These are phyloP conservation scores for Syrmaticus mikado DNA, from an alignment of 2,113 vertebrate species.

Conservation along the genomic window DNA sequence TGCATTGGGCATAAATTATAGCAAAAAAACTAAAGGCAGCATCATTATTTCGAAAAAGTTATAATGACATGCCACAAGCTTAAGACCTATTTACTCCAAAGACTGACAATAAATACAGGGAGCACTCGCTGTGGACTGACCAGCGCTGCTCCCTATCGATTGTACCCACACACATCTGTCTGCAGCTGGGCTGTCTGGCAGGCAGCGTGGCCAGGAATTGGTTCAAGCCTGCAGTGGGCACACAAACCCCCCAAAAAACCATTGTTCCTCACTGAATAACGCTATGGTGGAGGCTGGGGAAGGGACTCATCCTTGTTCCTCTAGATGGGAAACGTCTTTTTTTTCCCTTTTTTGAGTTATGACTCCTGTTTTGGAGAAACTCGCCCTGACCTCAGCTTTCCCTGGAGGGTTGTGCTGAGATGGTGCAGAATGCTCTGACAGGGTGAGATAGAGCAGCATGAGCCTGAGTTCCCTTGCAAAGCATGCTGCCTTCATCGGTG, in stretches of 20 bases:
- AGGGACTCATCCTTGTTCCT: not conserved
- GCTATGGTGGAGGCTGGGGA: not conserved
- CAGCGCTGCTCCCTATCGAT: not conserved
- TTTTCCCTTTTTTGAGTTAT: not conserved
- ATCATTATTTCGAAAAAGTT: constrained; percentile 70
- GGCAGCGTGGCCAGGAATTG: not conserved
- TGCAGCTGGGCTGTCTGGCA: not conserved
- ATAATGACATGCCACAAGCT: constrained; percentile 73
- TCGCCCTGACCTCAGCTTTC: not conserved
- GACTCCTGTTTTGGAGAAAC: not conserved
- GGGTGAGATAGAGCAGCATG: accelerated
- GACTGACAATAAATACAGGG: constrained; percentile 61
- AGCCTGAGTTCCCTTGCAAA: accelerated
- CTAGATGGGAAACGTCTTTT: not conserved
- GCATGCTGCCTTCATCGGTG: accelerated
- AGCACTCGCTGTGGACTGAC: constrained; percentile 33
- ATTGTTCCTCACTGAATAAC: accelerated
- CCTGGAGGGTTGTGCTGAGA: not conserved
- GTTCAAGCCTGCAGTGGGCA: accelerated
- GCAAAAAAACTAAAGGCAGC: constrained; percentile 70
- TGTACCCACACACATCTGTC: not conserved
- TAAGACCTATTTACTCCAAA: constrained; percentile 71
- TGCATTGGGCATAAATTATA: constrained; percentile 91
- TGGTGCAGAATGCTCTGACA: accelerated
- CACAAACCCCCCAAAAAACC: accelerated